These are phyloP conservation scores for Girardia tigrina DNA, from an alignment of 2,888 invertebrate genomes.

Conservation along the genomic window DNA sequence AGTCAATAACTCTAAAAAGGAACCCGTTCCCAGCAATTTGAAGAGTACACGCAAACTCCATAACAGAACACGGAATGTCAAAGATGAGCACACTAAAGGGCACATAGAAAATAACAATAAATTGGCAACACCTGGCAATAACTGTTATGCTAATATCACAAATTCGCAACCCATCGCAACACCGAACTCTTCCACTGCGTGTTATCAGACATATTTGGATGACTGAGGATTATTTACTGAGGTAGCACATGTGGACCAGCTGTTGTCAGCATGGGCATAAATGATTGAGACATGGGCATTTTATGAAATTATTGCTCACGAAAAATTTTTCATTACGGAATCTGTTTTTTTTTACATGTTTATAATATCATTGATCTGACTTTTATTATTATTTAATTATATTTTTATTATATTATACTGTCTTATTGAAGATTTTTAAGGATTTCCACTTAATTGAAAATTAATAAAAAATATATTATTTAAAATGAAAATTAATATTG, in stretches of 20 bases:
- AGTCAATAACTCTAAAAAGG: constrained; percentile 13
- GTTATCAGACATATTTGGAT: constrained; percentile 16
- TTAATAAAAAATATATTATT: too few relatives aligned
- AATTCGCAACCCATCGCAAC: constrained; percentile 12
- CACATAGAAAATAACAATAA: constrained; percentile 3
- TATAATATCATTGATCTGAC: too few relatives aligned
- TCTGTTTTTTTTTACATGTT: too few relatives aligned
- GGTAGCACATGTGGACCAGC: constrained; percentile 9
- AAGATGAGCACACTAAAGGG: not conserved
- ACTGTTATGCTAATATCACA: constrained; percentile 9
- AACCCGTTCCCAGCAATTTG: not conserved
- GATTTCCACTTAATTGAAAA: too few relatives aligned
- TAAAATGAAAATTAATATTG: too few relatives aligned
- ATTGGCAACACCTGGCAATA: constrained; percentile 15
- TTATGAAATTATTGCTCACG: not conserved
- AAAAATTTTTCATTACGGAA: not conserved
- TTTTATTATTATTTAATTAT: too few relatives aligned
- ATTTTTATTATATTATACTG: too few relatives aligned
- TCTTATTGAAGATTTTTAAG: too few relatives aligned
- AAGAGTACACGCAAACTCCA: constrained; percentile 17
- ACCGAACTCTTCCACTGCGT: not conserved
- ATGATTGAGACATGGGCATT: not conserved
- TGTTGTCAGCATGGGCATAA: not conserved
- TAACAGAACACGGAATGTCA: not conserved
- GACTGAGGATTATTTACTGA: constrained; percentile 13